Evolutionary conservation across 2,797 vertebrate genomes (phyloP), one percentile per base, ranked within the genome.

Genomic region (Spheniscus humboldti): DNA sequence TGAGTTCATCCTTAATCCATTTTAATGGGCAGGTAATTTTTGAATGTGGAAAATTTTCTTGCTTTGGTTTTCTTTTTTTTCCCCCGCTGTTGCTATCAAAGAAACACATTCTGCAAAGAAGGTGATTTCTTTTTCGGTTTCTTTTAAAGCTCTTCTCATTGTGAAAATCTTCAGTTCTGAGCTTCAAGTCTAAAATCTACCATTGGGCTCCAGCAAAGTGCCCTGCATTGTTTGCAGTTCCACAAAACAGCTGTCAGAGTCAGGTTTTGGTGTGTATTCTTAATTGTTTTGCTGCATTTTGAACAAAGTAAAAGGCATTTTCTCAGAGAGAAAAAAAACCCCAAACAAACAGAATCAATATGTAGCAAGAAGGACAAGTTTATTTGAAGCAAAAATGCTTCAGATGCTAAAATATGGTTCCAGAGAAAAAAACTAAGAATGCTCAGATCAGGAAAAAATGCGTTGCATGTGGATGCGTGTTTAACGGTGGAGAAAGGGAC

Each of bases 281-380:
- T 73, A 43, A 4, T 85, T 83, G 64, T 76, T 94, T 81, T 86
- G 73, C 52, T 95, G 43, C 41, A 25, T 82, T 94, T 88, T 84
- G 48, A 78, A 48, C 45, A 47, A 89, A 82, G 35, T 18, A 52
- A 56, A 91, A 76, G 35, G 18, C 24, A 24, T 81, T 57, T 52
- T 90, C 67, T 85, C 18, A 30, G 33, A 28, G 60, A 10, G 15
- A 3, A 23, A 47, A 35, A 18, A 13, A 13, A 13, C 13, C 14
- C 13, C 41, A 41, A 41, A 41, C 41, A 41, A 41, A 41, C 23
- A 33, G 24, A 82, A 76, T 55, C 79, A 76, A 73, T 82, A 73
- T 83, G 19, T 39, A 57, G 37, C 27, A 77, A 60, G 50, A 74
- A 73, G 52, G 43, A 53, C 18, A 53, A 48, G 50, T 45, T 48